phyloP scores from a whole-genome alignment of 2,888 invertebrate genomes.

The Agrilus biguttatus region DNA sequence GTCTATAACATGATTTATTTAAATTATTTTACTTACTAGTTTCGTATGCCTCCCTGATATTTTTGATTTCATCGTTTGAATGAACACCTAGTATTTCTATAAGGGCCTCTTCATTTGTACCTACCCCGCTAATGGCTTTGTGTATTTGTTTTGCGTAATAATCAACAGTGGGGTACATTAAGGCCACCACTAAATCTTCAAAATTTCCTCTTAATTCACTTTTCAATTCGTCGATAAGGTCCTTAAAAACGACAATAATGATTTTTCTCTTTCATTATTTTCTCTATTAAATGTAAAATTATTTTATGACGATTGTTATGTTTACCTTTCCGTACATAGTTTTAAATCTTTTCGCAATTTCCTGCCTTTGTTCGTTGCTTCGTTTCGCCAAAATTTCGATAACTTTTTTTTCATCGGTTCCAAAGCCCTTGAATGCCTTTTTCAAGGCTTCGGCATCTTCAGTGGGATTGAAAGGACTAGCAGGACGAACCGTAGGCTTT shows the following conservation, averaged over 20 bases:
- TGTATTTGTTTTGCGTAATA: conserved; percentile 71
- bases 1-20: too few species aligned
- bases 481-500: conserved; percentile 25
- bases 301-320: not conserved
- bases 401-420: conserved; percentile 49
- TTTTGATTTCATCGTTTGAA: conserved; percentile 67
- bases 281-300: too few species aligned
- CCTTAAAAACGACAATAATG: conserved; percentile 32
- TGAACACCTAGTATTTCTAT: conserved; percentile 78
- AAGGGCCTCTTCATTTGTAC: conserved; percentile 67
- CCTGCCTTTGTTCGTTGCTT: conserved; percentile 47
- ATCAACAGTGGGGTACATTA: conserved; percentile 71
- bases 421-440: conserved; percentile 28
- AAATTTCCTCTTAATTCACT: conserved; percentile 82
- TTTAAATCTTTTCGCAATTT: conserved; percentile 43
- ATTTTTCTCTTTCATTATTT: too few species aligned
- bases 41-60: conserved; percentile 63
- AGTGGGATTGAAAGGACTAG: conserved; percentile 21
- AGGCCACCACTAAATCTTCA: conserved; percentile 64
- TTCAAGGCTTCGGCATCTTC: conserved; percentile 25
- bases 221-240: conserved; percentile 68
- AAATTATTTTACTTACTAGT: conserved; percentile 42
- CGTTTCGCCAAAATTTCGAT: conserved; percentile 49
- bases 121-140: conserved; percentile 67
- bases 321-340: conserved; percentile 53